These are phyloP conservation scores for Hyperoodon ampullatus DNA, from an alignment of 2,113 vertebrate species.

Conservation along the genomic window DNA sequence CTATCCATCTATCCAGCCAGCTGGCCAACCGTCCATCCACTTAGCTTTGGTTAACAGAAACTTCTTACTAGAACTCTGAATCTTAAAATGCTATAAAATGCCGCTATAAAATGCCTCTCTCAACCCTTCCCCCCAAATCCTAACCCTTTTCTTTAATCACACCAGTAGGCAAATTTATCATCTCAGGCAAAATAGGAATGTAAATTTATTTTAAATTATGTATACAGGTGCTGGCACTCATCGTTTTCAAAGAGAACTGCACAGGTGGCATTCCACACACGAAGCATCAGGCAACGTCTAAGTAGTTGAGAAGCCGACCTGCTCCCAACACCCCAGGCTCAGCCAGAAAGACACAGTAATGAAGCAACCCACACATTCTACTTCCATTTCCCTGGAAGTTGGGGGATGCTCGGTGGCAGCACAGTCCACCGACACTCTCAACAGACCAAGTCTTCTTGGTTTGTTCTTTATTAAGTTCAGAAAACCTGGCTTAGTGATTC, in stretches of 20 bases:
- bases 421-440: background rate
- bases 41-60: background rate
- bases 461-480: background rate
- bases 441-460: background rate
- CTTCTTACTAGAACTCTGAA: background rate
- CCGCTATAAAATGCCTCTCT: background rate
- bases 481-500: background rate
- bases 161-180: background rate
- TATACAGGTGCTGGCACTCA: background rate
- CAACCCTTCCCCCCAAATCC: background rate
- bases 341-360: background rate
- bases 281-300: background rate
- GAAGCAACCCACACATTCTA: background rate
- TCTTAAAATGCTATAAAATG: slow-evolving; percentile 21
- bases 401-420: background rate
- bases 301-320: background rate
- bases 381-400: too few relatives aligned
- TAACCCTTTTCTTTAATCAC: background rate
- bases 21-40: too few relatives aligned
- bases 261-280: background rate
- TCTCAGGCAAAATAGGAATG: background rate
- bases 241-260: background rate
- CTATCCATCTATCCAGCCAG: background rate
- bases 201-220: slow-evolving; percentile 21
- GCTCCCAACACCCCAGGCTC: background rate